A percentile compares a stretch with the other conserved stretches of the same genome.
Evolutionary conservation across 2,113 vertebrate genomes (phyloP).

Genomic region (Centrocercus urophasianus): DNA sequence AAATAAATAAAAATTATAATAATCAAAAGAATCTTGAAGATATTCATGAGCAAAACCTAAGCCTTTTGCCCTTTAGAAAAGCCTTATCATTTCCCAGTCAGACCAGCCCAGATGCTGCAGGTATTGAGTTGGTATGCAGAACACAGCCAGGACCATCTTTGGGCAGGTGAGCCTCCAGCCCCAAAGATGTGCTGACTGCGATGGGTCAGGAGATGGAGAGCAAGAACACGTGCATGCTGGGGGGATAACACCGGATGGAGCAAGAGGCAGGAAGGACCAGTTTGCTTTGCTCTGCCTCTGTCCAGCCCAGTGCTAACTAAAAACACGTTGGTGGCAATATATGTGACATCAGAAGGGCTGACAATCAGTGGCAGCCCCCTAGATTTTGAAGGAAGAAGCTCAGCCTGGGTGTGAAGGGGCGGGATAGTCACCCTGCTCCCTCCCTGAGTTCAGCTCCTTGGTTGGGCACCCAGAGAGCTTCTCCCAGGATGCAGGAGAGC

Average conservation of each 20-base stretch:
- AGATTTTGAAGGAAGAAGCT: neutral
- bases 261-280: neutral
- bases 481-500: neutral
- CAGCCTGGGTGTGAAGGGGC: accelerated
- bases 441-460: accelerated
- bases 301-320: neutral
- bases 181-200: neutral
- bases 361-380: neutral
- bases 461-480: neutral
- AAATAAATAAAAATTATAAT: neutral
- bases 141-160: neutral
- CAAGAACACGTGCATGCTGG: accelerated
- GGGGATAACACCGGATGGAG: neutral
- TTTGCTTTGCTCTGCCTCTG: neutral
- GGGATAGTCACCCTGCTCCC: accelerated
- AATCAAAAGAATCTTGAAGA: neutral
- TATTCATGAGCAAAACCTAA: neutral
- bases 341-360: accelerated
- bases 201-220: neutral
- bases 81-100: neutral
- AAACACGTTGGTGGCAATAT: neutral
- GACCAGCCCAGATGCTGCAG: neutral
- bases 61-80: neutral
- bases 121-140: neutral
- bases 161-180: neutral